Evolutionary conservation across 2,888 invertebrate genomes (phyloP), one percentile per base, ranked within the genome.

Genomic region (Cephonodes hylas): DNA sequence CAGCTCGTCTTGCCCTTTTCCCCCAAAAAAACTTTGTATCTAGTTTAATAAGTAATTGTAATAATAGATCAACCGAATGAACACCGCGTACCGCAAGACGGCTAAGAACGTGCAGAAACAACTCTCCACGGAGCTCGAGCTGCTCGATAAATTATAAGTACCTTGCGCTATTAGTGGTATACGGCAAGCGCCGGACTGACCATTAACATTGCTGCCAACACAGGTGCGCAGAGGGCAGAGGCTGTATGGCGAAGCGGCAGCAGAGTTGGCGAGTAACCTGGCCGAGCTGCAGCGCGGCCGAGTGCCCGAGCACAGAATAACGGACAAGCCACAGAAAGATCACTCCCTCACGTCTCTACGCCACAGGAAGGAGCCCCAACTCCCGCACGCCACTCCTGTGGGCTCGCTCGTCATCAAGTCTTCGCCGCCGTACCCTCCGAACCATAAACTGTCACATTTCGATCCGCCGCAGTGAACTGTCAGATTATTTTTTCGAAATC

Each of bases 241-340:
- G 34, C 65, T 89, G 7, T 91, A 88, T 69, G 86, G 89, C 1
- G 86, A 86, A 53, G 91, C 91, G 1, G 89, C 90, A 0, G 78
- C 85, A 0, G 88, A 89, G 42, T 67, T 91, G 7, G 89, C 89
- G 1, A 81, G 68, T 63, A 89, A 88, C 48, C 66, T 91, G 20
- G 71, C 83, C 0, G 89, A 90, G 38, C 63, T 91, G 31, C 90
- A 89, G 60, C 80, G 83, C 0, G 85, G 86, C 0, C 72, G 84
- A 0, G 58, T 65, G 0, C 62, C 65, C 1, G 85, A 84, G 0
- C 70, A 78, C 20, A 81, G 71, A 59, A 73, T 86, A 6, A 82
- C 73, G 0, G 85, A 87, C 7, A 90, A 90, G 61, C 88, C 89
- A 0, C 79, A 76, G n/a, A 68, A 67, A 13, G 79, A 77, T 18